Base-by-base conservation (phyloP, 2,113 vertebrate species). In the Pandion haliaetus region DNA sequence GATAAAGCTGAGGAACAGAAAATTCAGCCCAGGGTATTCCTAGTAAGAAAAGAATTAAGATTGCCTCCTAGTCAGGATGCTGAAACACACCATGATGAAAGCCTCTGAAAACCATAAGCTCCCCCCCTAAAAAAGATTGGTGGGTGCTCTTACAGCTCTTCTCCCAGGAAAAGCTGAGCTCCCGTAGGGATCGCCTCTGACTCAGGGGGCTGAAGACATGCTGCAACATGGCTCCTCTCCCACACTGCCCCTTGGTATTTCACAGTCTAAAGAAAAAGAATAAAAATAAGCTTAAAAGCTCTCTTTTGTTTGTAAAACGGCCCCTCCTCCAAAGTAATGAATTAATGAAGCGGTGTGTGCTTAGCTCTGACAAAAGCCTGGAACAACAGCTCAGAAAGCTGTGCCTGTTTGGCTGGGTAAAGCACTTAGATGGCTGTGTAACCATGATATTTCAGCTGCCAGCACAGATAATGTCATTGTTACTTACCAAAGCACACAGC, bases 331-430 rank as follows among this genome's bases (percentile, higher is more conserved):
- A 26, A 85, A 82, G 70, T n/a, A 73, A 57, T 29, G 70, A 76
- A 70, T 91, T 86, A 71, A 91, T 85, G 87, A 82, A 65, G 70
- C 8, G 15, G 42, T 21, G 44, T 85, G 54, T 52, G 58, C 82
- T 94, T 82, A 85, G 66, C 58, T 89, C 91, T 94, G 57, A 91
- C 66, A 91, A 91, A 85, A 95, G 70, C 82, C 84, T 87, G 84
- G 66, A 93, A 79, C 40, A 84, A 52, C 65, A 93, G 54, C 73
- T 90, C 17, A 2, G 77, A 89, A 77, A 97, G 31, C 66, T 7
- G 0, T 63, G 57, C 47, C 32, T 69, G 34, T 85, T 82, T 88
- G 93, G 23, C 67, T 79, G 87, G 8, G 29, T 62, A 76, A 84
- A 93, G 69, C 57, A 55, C 57, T 91, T 59, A 44, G 80, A 78